Conservation (phyloP, 2,888 invertebrate genomes). For the Agriopis aurantiaria region DNA sequence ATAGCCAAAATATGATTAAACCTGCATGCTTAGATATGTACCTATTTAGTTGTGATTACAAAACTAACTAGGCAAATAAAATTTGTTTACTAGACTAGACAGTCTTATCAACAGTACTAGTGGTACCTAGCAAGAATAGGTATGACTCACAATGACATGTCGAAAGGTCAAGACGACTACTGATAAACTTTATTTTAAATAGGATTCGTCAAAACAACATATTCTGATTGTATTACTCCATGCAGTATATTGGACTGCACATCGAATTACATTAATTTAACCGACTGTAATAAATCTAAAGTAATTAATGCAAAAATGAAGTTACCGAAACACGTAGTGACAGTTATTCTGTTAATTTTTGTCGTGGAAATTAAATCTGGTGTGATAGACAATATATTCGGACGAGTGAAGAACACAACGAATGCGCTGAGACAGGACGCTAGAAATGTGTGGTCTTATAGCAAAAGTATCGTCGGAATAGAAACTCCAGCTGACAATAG, state of each 20-base stretch:
- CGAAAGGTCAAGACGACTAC: slow-evolving; percentile 29
- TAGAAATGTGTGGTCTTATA: slow-evolving; percentile 38
- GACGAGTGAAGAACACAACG: slow-evolving; percentile 47
- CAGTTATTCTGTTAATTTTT: slow-evolving; percentile 39
- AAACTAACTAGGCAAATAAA: not conserved
- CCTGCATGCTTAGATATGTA: no score
- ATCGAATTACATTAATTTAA: not conserved
- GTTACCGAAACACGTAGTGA: slow-evolving; percentile 25
- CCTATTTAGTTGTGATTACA: no score
- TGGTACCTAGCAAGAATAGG: slow-evolving; percentile 1
- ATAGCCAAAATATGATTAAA: not conserved
- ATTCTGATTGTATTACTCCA: slow-evolving; percentile 16
- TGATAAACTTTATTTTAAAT: slow-evolving; percentile 29
- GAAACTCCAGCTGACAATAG: slow-evolving; percentile 19
- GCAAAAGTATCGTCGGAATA: slow-evolving; percentile 48
- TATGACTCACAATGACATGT: slow-evolving; percentile 9
- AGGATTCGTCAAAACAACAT: slow-evolving; percentile 3
- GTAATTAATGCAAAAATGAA: slow-evolving; percentile 44
- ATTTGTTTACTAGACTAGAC: slow-evolving; percentile 20
- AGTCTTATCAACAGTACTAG: not conserved
- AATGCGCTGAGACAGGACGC: slow-evolving; percentile 44
- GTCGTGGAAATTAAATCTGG: slow-evolving; percentile 43
- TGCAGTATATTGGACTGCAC: not conserved
- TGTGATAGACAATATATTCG: slow-evolving; percentile 45
- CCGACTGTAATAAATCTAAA: not conserved